Percentiles rank a stretch among this genome's conserved stretches.
Evolutionary conservation across 2,113 vertebrate species (phyloP).

Genomic region (Eptesicus fuscus): DNA sequence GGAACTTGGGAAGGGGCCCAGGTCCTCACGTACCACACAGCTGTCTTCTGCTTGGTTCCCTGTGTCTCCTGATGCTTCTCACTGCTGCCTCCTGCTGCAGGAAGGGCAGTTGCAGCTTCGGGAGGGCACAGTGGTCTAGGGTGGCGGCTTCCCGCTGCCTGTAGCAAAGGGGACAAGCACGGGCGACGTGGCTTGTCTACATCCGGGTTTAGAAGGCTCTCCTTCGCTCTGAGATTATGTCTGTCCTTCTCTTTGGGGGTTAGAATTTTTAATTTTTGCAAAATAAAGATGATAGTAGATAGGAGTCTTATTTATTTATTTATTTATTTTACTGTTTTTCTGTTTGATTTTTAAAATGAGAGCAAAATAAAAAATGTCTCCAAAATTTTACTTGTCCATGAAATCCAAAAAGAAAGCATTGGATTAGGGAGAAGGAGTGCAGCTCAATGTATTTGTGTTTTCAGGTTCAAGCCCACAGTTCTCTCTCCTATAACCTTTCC

Average conservation of each 20-base stretch:
- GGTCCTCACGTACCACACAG: too few species aligned
- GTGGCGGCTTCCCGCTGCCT: not conserved
- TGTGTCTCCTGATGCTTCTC: not conserved
- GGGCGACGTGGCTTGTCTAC: not conserved
- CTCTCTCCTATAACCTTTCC: conserved; percentile 2
- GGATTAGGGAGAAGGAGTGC: not conserved
- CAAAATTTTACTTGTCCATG: not conserved
- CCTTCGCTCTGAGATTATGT: not conserved
- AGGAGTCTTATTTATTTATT: not conserved
- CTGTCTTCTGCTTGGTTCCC: too few species aligned
- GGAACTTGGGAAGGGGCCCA: not conserved
- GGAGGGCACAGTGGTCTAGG: not conserved
- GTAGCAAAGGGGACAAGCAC: not conserved
- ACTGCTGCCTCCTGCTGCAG: not conserved
- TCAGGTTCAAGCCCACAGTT: not conserved
- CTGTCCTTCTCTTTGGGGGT: not conserved
- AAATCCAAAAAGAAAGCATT: not conserved
- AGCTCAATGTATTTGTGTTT: not conserved
- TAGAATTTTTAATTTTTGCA: not conserved
- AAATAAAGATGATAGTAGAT: not conserved
- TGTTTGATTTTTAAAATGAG: not conserved
- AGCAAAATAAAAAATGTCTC: not conserved
- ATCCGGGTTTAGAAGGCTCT: not conserved
- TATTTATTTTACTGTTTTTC: not conserved
- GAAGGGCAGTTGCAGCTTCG: not conserved